Base-by-base conservation (phyloP, 2,113 vertebrate species). In the Danionella cerebrum region DNA sequence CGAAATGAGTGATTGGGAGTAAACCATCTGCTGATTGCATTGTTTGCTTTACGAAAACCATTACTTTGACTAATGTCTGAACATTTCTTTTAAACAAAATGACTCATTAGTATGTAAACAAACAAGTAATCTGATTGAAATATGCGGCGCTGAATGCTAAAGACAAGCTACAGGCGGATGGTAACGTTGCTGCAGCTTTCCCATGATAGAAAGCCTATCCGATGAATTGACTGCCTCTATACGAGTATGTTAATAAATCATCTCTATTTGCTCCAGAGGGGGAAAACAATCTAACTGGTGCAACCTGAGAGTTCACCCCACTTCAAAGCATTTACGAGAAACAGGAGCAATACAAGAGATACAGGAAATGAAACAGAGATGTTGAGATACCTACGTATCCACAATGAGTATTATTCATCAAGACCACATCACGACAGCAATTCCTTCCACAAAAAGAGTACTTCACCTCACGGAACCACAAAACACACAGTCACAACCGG, bases 31-130 rank as follows among this genome's bases (percentile, higher is more conserved):
- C 65, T 54, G 25, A 55, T 19, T 62, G 25, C 9, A 62, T 68
- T 14, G 22, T 55, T 68, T 24, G 27, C 24, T 29, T 29, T 22
- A 14, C n/a, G 19, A 55, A 72, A 73, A 21, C 27, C 67, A 51
- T 76, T 76, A 65, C 67, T 81, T 69, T 77, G 42, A 51, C 62
- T 66, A 70, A 75, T 71, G 18, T 57, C n/a, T 72, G 67, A 67
- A 33, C 42, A 57, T 51, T 48, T 50, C 3, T 52, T 51, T 21
- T 14, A 77, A 52, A 76, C 31, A 58, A 77, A 76, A 64, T 54
- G 62, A 68, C 59, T 75, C 60, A 79, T 83, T 83, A 76, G 76
- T 75, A 83, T 79, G 76, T n/a, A n/a, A n/a, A n/a, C 78, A 82
- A 82, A 84, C 75, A 69, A 29, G 6, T 52, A 9, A 67, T 69